Conservation (phyloP, 2,113 vertebrate species). For the Gadus chalcogrammus region DNA sequence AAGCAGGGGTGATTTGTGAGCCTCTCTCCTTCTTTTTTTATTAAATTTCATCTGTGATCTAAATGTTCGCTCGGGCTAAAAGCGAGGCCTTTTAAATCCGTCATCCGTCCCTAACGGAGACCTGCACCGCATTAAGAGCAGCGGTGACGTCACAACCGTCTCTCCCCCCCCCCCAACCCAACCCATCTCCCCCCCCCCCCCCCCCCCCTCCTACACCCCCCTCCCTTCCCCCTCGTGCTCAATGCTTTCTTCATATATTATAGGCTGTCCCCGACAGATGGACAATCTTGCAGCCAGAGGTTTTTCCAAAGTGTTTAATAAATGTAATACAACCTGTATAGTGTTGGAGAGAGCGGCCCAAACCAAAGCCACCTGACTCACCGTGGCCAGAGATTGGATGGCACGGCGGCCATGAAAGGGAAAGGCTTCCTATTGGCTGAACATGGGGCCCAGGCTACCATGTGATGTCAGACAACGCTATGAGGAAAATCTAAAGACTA, state of each 20-base stretch:
- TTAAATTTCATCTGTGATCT: constrained; percentile 77
- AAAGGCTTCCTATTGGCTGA: constrained; percentile 59
- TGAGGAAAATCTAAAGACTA: no score
- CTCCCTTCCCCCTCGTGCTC: constrained; percentile 41
- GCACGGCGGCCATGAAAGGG: constrained; percentile 57
- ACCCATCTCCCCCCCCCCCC: constrained; percentile 40
- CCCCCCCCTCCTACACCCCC: constrained; percentile 41
- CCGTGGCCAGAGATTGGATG: constrained; percentile 23
- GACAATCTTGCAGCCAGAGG: constrained; percentile 62
- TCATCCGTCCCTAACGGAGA: constrained; percentile 57
- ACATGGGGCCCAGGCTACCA: constrained; percentile 59
- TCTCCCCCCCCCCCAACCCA: constrained; percentile 39
- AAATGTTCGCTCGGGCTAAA: constrained; percentile 68
- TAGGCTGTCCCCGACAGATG: constrained; percentile 64
- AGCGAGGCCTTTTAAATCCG: constrained; percentile 74
- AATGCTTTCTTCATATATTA: constrained; percentile 59
- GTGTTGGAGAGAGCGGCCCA: constrained; percentile 64
- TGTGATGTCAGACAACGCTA: constrained; percentile 7
- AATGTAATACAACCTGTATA: constrained; percentile 76
- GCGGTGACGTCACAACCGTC: constrained; percentile 63
- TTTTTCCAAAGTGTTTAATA: constrained; percentile 76
- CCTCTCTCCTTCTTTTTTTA: constrained; percentile 72
- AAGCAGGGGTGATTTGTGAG: constrained; percentile 72
- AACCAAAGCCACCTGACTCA: constrained; percentile 73
- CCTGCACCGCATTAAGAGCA: constrained; percentile 63